Evolutionary conservation across 2,113 vertebrate species (phyloP).

Genomic region (Mus spicilegus): DNA sequence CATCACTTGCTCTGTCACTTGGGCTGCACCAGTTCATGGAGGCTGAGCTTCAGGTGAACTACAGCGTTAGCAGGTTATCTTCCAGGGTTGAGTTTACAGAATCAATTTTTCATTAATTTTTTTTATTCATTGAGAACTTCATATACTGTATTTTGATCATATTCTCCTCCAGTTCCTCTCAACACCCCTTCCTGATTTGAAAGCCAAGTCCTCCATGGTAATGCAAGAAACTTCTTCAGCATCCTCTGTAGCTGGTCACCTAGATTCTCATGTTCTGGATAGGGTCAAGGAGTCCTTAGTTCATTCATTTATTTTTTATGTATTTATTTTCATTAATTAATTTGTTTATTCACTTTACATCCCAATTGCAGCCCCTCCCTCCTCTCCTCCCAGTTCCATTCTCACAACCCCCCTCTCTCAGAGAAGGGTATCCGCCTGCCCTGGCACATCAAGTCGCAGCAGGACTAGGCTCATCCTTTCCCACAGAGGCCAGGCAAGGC

Average conservation of each 20-base stretch:
- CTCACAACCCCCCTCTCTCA: too few relatives aligned
- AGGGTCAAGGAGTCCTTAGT: background rate
- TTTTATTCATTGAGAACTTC: background rate
- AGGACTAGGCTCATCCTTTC: too few relatives aligned
- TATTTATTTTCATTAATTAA: too few relatives aligned
- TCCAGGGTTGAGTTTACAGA: background rate
- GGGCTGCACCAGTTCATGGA: background rate
- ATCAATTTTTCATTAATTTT: background rate
- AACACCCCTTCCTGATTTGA: background rate
- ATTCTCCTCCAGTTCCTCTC: background rate
- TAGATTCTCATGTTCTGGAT: background rate
- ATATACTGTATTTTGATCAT: background rate
- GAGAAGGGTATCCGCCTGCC: too few relatives aligned
- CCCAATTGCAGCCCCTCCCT: too few relatives aligned
- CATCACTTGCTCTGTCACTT: background rate
- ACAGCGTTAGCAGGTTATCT: background rate
- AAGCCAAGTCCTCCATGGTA: background rate
- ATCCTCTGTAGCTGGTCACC: background rate
- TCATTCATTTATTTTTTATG: too few relatives aligned
- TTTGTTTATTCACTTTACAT: too few relatives aligned
- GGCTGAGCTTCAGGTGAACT: background rate
- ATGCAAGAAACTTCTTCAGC: background rate
- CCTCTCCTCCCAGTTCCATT: too few relatives aligned
- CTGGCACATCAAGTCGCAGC: too few relatives aligned
- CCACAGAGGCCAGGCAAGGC: too few relatives aligned